Base-by-base conservation (phyloP, 2,797 vertebrate genomes). In the Rhabdomys pumilio region DNA sequence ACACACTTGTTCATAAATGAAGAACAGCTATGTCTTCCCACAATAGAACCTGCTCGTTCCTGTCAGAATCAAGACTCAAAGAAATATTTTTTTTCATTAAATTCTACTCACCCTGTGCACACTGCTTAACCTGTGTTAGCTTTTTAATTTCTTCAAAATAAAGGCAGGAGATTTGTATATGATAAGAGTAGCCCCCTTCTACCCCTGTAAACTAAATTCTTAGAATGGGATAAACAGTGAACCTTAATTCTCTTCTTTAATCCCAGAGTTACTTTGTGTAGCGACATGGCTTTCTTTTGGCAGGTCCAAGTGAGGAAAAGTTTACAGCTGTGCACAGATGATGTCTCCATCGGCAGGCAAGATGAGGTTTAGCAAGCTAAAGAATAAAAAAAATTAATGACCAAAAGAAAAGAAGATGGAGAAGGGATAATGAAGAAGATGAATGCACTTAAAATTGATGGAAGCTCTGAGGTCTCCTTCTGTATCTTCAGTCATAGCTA, bases 131-230 rank as follows among this genome's bases (percentile, higher is more conserved):
- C 83, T 79, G 53, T 67, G 50, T 93, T 94, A 83, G 20, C 41
- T 88, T 93, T 72, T 94, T 96, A 96, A 92, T 72, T 73, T 95
- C 80, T 97, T 97, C 80, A 96, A 87, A 98, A 96, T 44, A 79
- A 80, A 89, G 19, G 73, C 89, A 57, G 77, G 34, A 67, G 86
- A 65, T 67, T 95, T 96, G 93, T 69, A 50, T 76, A 19, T 44
- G 69, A 47, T 76, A 95, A 87, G 11, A 85, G 69, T 12, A 73
- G 31, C 22, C 1, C 87, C n/a, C 90, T 3, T 38, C 61, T 2
- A 59, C 1, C 8, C 55, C 9, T 79, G 57, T 22, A 75, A 93
- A 11, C 41, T 87, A 88, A 89, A 93, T 57, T 85, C 47, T 73
- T 69, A 96, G 65, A 65, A 73, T 5, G 83, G 38, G 22, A 83